Percentiles rank a stretch among this genome's conserved stretches.
These are phyloP conservation scores for Phalacrocorax aristotelis DNA, from an alignment of 2,113 vertebrate genomes.

Conservation along the genomic window DNA sequence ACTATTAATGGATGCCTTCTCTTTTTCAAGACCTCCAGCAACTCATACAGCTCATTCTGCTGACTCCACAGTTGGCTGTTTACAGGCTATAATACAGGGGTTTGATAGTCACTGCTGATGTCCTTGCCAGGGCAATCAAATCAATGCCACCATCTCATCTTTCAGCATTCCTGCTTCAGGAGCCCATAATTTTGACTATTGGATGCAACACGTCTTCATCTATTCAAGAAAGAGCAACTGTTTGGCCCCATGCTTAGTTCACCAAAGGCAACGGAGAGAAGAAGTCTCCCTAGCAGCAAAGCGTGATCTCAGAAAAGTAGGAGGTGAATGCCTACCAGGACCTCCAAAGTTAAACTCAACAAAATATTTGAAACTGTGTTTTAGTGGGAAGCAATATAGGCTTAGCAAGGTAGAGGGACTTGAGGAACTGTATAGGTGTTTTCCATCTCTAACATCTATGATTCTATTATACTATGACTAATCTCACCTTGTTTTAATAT, in stretches of 20 bases:
- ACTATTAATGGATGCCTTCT: neutral
- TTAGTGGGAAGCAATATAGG: neutral
- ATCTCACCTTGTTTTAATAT: neutral
- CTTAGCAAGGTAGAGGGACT: neutral
- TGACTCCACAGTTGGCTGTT: neutral
- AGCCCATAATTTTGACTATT: neutral
- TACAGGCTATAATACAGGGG: neutral
- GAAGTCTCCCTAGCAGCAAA: neutral
- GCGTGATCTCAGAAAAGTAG: neutral
- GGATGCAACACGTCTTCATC: neutral
- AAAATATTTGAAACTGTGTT: neutral
- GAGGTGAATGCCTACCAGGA: neutral
- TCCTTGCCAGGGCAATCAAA: neutral
- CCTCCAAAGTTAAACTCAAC: neutral
- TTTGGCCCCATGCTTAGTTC: neutral
- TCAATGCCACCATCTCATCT: neutral
- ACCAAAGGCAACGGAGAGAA: neutral
- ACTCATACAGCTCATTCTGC: neutral
- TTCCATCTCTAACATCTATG: neutral
- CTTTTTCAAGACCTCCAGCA: neutral
- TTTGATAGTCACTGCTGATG: neutral
- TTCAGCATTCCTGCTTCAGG: neutral
- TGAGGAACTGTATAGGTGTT: neutral
- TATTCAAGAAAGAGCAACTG: neutral
- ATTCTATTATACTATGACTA: slow-evolving; percentile 1